A percentile compares a stretch with the other conserved stretches of the same genome.
Conservation (phyloP, 1,140 invertebrate genomes). For the Lysiphlebus fabarum region DNA sequence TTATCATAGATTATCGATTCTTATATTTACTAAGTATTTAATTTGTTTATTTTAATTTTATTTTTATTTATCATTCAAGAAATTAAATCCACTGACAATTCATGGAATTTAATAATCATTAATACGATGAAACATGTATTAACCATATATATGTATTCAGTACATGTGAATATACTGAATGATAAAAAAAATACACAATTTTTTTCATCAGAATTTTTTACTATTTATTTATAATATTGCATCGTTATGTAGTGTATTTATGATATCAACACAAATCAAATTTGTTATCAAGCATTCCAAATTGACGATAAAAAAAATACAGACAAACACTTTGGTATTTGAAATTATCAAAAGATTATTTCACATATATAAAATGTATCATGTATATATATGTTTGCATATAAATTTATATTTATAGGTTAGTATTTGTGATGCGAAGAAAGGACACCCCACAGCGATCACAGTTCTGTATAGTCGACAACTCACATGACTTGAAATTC, state of each 20-base stretch:
- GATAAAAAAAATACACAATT: conserved; percentile 3
- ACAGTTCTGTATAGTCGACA: too few relatives aligned
- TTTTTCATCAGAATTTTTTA: conserved; percentile 6
- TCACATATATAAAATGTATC: too few relatives aligned
- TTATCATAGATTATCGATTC: conserved; percentile 12
- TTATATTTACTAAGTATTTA: background rate
- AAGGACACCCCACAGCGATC: too few relatives aligned
- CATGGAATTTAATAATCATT: conserved; percentile 1
- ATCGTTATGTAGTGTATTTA: conserved; percentile 48
- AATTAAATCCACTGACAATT: background rate
- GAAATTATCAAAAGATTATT: conserved; percentile 28
- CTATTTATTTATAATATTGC: conserved; percentile 31
- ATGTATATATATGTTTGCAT: background rate
- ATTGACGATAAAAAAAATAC: conserved; percentile 53
- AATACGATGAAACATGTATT: background rate
- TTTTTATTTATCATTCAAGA: background rate
- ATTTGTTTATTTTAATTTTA: background rate
- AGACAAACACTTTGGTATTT: conserved; percentile 50
- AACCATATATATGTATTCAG: too few relatives aligned
- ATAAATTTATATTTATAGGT: too few relatives aligned
- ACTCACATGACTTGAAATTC: too few relatives aligned
- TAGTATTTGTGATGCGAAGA: too few relatives aligned
- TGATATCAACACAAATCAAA: conserved; percentile 57
- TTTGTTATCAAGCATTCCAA: conserved; percentile 54
- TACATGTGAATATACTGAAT: background rate